Evolutionary conservation across 2,797 vertebrate genomes (phyloP).

Genomic region (Liasis olivaceus): DNA sequence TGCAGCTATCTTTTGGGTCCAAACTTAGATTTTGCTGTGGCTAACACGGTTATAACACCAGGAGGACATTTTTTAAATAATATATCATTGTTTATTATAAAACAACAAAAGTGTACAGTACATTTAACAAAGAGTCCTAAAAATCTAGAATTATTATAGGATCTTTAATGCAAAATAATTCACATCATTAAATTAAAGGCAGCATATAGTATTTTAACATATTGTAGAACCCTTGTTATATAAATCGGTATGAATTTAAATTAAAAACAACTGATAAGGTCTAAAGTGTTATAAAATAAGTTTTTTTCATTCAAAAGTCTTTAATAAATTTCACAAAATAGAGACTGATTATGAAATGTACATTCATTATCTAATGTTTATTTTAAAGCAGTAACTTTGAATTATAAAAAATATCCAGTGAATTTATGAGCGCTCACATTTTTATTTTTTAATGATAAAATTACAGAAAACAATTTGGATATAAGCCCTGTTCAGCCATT

Average conservation of each 20-base stretch:
- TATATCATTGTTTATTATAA: not conserved
- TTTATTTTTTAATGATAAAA: not conserved
- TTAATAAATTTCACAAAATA: not conserved
- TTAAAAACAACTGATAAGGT: constrained; percentile 7
- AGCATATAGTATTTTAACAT: not conserved
- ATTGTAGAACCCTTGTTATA: not conserved
- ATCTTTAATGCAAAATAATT: not conserved
- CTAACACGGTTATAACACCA: not conserved
- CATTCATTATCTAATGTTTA: not conserved
- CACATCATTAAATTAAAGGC: constrained; percentile 3
- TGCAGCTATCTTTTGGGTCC: not conserved
- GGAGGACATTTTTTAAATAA: not conserved
- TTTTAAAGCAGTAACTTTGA: not conserved
- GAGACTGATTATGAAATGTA: not conserved
- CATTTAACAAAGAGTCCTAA: not conserved
- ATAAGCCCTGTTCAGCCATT: not conserved
- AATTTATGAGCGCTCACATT: not conserved
- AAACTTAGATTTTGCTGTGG: not conserved
- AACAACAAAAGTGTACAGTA: not conserved
- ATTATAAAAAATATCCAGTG: not conserved
- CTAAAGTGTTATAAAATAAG: not conserved
- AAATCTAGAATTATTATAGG: not conserved
- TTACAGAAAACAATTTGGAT: not conserved
- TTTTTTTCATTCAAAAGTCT: not conserved
- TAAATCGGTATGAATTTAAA: not conserved